Base-by-base conservation (phyloP, 2,888 invertebrate species). In the Agapostemon virescens region DNA sequence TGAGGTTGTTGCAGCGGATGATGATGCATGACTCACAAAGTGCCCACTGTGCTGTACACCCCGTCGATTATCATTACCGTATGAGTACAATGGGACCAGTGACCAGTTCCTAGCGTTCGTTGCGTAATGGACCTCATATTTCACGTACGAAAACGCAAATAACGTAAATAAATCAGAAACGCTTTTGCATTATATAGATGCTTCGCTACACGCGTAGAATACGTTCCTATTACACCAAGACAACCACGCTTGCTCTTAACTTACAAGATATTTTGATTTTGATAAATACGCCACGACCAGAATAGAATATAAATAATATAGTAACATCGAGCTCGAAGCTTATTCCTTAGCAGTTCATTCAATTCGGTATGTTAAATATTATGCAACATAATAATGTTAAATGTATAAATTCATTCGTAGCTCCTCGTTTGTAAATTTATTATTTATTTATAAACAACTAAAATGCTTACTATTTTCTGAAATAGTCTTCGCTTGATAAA, bases 1-100 rank as follows among this genome's bases (percentile, higher is more conserved):
- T 38, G 70, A 75, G 79, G 77, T 77, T 79, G 78, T 79, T 73
- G 77, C 80, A 74, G 78, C 69, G 69, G 77, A 77, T 84, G 82
- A 84, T 83, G 85, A 82, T 75, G 85, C 83, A 82, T 85, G 86
- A 85, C 80, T 87, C 86, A 87, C 83, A 87, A 87, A 87, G 83
- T 87, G 84, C 85, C 77, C 85, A 85, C 82, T 82, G 82, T 82
- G 74, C 81, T 79, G 85, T 83, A 78, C 87, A 83, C 81, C 83
- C 84, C 81, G 83, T 67, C 86, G 85, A 86, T 86, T 86, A 86
- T 85, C 82, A 86, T 84, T 86, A 86, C 79, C 64, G 74, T 69
- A 33, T 40, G 70, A 69, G 52, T 76, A 83, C 82, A 83, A 83
- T 83, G 82, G 82, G 52, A 45, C 72, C 82, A 83, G 40, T 81